Evolutionary conservation across 2,113 vertebrate species (phyloP).

Genomic region (Machaerirhynchus nigripectus): DNA sequence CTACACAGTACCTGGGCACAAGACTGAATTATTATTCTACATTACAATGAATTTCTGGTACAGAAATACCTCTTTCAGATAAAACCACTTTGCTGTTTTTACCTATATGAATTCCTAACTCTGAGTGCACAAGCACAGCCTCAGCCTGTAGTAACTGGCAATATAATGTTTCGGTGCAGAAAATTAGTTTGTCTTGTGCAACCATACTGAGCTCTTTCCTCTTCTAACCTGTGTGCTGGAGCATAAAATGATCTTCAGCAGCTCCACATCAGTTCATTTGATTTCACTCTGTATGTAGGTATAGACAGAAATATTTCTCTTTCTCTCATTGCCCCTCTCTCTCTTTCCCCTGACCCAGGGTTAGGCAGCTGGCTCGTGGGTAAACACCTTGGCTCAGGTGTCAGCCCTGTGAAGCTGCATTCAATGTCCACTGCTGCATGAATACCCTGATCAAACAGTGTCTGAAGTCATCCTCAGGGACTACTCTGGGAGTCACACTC

Average conservation of each 20-base stretch:
- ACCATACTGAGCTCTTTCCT: neutral
- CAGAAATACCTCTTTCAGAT: neutral
- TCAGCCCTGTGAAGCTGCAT: neutral
- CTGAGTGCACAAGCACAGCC: neutral
- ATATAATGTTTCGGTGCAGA: neutral
- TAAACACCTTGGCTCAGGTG: neutral
- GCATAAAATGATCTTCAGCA: neutral
- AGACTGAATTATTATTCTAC: neutral
- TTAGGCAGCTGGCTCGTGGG: neutral
- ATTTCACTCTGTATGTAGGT: neutral
- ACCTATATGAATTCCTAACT: neutral
- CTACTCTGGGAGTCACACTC: neutral
- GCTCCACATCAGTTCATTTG: neutral
- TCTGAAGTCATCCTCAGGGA: neutral
- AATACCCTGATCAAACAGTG: neutral
- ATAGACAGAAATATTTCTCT: neutral
- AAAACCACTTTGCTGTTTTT: neutral
- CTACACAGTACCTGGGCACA: neutral
- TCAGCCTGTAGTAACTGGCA: neutral
- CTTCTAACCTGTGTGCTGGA: neutral
- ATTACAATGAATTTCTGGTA: neutral
- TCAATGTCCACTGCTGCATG: rapidly evolving
- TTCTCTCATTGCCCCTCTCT: neutral
- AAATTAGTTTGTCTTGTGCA: neutral
- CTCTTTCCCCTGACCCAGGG: neutral